phyloP scores from a whole-genome alignment of 1,140 invertebrate genomes.

The Camponotus floridanus region DNA sequence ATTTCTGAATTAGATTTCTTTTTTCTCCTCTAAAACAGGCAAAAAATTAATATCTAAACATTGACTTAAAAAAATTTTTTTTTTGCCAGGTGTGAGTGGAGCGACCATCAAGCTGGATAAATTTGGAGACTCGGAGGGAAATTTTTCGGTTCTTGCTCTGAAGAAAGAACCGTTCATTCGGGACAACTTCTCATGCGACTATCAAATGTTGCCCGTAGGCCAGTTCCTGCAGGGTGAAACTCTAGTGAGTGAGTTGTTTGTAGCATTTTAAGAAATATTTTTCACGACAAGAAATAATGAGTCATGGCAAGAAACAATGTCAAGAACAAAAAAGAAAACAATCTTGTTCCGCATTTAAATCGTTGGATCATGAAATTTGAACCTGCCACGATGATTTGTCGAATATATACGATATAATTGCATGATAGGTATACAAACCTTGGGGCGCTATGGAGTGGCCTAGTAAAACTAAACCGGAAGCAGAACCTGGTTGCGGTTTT shows the following conservation, averaged over 20 bases:
- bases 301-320: background rate
- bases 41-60: constrained; percentile 1
- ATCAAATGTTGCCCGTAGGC: constrained; percentile 93
- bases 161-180: constrained; percentile 86
- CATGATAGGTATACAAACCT: constrained; percentile 89
- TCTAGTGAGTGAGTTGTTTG: constrained; percentile 91
- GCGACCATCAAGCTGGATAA: constrained; percentile 95
- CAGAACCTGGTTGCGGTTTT: constrained; percentile 98
- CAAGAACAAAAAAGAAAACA: no score
- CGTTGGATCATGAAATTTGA: background rate
- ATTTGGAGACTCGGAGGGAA: constrained; percentile 98
- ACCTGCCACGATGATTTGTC: background rate
- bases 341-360: constrained; percentile 3
- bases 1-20: background rate
- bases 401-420: background rate
- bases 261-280: constrained; percentile 34
- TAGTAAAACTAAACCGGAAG: constrained; percentile 93
- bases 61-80: constrained; percentile 19
- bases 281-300: background rate
- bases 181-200: constrained; percentile 90
- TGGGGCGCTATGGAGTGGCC: constrained; percentile 93
- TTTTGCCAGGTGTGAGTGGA: constrained; percentile 94
- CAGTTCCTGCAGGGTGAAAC: constrained; percentile 92
- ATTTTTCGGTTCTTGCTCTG: constrained; percentile 96
- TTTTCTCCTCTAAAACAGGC: background rate